A percentile compares a stretch with the other conserved stretches of the same genome.
Conservation (phyloP, 2,113 vertebrate species). For the Ifrita kowaldi region DNA sequence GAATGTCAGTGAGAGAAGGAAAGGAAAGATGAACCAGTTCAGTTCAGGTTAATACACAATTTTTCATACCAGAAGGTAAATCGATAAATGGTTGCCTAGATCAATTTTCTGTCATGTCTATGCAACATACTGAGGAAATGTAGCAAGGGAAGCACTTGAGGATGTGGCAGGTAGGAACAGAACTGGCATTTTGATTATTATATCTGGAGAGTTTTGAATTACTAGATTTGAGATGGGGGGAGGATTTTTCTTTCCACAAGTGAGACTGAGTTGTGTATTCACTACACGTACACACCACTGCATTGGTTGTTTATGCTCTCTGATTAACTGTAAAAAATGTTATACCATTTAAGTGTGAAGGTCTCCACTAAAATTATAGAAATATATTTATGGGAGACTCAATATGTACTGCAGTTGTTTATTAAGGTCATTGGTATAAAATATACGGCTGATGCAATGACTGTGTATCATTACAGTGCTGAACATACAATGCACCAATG, state of each 20-base stretch:
- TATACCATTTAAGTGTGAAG: slow-evolving; percentile 46
- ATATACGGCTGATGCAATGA: slow-evolving; percentile 8
- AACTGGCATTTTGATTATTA: slow-evolving; percentile 61
- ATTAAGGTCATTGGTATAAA: slow-evolving; percentile 55
- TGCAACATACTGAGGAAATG: slow-evolving; percentile 63
- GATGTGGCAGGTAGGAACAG: slow-evolving; percentile 13
- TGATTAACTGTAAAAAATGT: slow-evolving; percentile 51
- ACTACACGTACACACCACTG: not conserved
- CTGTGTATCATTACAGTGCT: not conserved
- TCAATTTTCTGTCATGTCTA: slow-evolving; percentile 71
- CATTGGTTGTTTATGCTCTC: slow-evolving; percentile 4
- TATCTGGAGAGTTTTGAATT: slow-evolving; percentile 36
- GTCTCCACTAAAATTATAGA: slow-evolving; percentile 46
- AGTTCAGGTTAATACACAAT: slow-evolving; percentile 59
- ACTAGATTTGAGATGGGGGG: not conserved
- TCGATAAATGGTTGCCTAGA: slow-evolving; percentile 60
- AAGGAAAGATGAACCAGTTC: slow-evolving; percentile 4
- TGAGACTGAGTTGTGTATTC: not conserved
- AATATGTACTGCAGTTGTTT: slow-evolving; percentile 41
- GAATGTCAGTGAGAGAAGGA: not conserved
- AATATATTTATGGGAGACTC: slow-evolving; percentile 39
- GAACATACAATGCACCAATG: not conserved
- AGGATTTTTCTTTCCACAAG: not conserved
- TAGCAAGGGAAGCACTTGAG: slow-evolving; percentile 54
- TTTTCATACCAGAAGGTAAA: slow-evolving; percentile 65